Evolutionary conservation across 2,797 vertebrate genomes (phyloP).

Genomic region (Mus caroli): DNA sequence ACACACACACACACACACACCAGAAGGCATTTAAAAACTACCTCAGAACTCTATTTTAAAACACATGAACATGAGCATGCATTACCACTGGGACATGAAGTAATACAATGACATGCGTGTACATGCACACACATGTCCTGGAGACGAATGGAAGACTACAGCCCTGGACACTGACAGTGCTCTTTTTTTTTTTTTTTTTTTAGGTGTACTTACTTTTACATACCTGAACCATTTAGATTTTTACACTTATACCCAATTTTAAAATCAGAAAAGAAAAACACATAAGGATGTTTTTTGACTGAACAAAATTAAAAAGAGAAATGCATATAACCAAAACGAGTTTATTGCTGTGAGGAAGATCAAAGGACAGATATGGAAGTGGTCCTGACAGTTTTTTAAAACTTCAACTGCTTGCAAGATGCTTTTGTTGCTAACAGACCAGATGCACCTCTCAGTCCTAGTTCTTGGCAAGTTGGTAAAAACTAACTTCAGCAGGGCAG

Average conservation of each 20-base stretch:
- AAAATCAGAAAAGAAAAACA: slow-evolving; percentile 11
- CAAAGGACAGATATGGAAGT: rapidly evolving
- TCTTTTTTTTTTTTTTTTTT: neutral
- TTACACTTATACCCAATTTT: neutral
- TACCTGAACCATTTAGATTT: neutral
- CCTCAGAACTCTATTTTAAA: neutral
- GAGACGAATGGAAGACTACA: neutral
- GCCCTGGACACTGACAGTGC: neutral
- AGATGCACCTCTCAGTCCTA: neutral
- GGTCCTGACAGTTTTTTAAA: too few relatives aligned
- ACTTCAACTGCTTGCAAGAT: neutral
- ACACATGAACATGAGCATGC: neutral
- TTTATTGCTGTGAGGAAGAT: neutral
- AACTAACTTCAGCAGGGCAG: neutral
- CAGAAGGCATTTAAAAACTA: neutral
- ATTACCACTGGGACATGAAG: neutral
- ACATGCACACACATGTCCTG: neutral
- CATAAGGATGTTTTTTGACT: slow-evolving; percentile 16
- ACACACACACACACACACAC: neutral
- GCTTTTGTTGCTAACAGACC: neutral
- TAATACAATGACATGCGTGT: neutral
- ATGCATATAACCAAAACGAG: neutral
- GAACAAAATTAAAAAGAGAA: neutral
- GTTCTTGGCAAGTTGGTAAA: neutral
- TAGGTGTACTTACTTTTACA: neutral